A percentile compares a stretch with the other conserved stretches of the same genome.
These are phyloP conservation scores for Drosophila virilis DNA, from an alignment of 1,140 invertebrate species.

Conservation along the genomic window DNA sequence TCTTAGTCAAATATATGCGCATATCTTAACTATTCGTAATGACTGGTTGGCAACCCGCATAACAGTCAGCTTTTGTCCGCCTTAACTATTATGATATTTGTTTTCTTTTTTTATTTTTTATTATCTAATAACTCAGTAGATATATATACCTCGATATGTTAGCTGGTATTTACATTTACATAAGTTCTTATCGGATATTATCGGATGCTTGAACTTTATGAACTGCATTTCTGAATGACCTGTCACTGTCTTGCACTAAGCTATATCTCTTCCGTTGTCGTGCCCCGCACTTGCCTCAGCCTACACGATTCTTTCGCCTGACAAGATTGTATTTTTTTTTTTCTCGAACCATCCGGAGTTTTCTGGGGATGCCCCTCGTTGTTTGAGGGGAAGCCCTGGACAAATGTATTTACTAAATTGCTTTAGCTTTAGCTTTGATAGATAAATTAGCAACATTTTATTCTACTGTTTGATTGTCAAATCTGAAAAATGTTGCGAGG, in stretches of 20 bases:
- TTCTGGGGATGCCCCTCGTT: slow-evolving; percentile 64
- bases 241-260: slow-evolving; percentile 14
- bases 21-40: not conserved
- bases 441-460: slow-evolving; percentile 68
- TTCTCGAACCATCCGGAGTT: slow-evolving; percentile 19
- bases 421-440: slow-evolving; percentile 69
- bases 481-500: slow-evolving; percentile 24
- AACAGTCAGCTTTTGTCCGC: slow-evolving; percentile 4
- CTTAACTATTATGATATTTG: not conserved
- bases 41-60: not conserved
- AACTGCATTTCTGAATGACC: slow-evolving; percentile 11
- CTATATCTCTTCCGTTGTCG: not conserved
- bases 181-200: slow-evolving; percentile 9
- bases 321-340: slow-evolving; percentile 5
- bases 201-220: slow-evolving; percentile 2
- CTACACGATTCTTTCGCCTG: not conserved
- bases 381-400: slow-evolving; percentile 60
- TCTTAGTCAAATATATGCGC: slow-evolving; percentile 3
- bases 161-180: slow-evolving; percentile 7
- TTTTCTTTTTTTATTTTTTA: not conserved
- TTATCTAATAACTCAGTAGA: not conserved
- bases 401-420: slow-evolving; percentile 63
- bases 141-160: not conserved
- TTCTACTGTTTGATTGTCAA: slow-evolving; percentile 47
- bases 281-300: not conserved